phyloP scores from a whole-genome alignment of 1,140 invertebrate genomes.

The Lysiphlebus fabarum region DNA sequence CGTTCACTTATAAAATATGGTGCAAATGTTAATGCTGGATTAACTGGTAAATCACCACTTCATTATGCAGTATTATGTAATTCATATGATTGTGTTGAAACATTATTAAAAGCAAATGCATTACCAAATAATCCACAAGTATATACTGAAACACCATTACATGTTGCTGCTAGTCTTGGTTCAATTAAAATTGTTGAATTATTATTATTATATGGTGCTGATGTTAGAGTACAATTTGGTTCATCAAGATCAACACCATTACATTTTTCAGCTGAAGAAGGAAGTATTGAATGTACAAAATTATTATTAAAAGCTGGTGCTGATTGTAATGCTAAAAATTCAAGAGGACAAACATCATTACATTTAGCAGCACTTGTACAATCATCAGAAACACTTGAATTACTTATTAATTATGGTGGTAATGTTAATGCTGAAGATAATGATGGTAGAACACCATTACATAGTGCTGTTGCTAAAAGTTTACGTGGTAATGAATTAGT shows the following conservation, averaged over 20 bases:
- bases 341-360: constrained; percentile 71
- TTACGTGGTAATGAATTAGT: constrained; percentile 70
- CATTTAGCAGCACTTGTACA: constrained; percentile 76
- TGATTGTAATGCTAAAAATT: constrained; percentile 64
- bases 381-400: constrained; percentile 68
- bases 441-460: constrained; percentile 73
- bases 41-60: constrained; percentile 62
- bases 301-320: constrained; percentile 72
- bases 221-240: constrained; percentile 71
- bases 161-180: constrained; percentile 74
- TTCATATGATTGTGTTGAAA: constrained; percentile 65
- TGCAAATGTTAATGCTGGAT: constrained; percentile 72
- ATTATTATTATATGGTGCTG: constrained; percentile 69
- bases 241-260: constrained; percentile 67
- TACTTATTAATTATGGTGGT: constrained; percentile 62
- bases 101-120: constrained; percentile 67
- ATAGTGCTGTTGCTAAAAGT: constrained; percentile 74
- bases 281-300: constrained; percentile 67
- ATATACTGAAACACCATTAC: constrained; percentile 78
- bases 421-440: constrained; percentile 63
- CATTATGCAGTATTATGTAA: constrained; percentile 74
- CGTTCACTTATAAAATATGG: constrained; percentile 63
- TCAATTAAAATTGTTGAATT: constrained; percentile 65
- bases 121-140: constrained; percentile 77
- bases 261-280: constrained; percentile 80